A percentile compares a stretch with the other conserved stretches of the same genome.
Evolutionary conservation across 2,888 invertebrate species (phyloP).

Genomic region (Enoplolaimus lenunculus): DNA sequence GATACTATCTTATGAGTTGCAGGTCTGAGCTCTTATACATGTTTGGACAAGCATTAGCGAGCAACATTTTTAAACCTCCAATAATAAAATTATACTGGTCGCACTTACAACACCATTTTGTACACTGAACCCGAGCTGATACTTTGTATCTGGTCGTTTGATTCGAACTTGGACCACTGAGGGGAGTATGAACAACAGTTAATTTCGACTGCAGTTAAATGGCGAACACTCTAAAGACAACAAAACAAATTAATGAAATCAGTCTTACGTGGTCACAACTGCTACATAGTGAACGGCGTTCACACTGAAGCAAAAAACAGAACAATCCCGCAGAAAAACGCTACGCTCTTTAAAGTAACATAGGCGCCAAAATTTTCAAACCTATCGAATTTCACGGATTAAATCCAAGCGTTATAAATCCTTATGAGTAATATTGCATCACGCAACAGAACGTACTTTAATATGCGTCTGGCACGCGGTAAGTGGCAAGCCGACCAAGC

Average conservation of each 20-base stretch:
- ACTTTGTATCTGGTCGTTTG: constrained; percentile 95
- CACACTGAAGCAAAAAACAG: no score
- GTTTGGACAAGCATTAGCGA: no score
- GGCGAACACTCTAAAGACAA: constrained; percentile 58
- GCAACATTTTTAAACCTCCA: no score
- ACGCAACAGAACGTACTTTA: constrained; percentile 54
- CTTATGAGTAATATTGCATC: not conserved
- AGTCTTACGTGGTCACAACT: no score
- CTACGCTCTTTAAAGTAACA: no score
- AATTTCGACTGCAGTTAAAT: constrained; percentile 95
- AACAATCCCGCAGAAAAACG: no score
- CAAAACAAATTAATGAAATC: no score
- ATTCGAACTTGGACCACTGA: constrained; percentile 98
- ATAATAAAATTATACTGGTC: no score
- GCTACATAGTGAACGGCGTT: no score
- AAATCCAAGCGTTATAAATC: no score
- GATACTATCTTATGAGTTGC: no score
- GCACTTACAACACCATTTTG: constrained; percentile 94
- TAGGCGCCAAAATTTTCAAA: not conserved
- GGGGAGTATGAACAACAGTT: constrained; percentile 96
- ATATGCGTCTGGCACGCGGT: constrained; percentile 97
- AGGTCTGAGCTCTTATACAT: no score
- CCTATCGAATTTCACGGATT: not conserved
- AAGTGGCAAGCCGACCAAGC: constrained; percentile 86
- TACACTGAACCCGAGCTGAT: constrained; percentile 97